Evolutionary conservation across 2,797 vertebrate species (phyloP), one percentile per base, ranked within the genome.

Genomic region (Spondyliosoma cantharus): DNA sequence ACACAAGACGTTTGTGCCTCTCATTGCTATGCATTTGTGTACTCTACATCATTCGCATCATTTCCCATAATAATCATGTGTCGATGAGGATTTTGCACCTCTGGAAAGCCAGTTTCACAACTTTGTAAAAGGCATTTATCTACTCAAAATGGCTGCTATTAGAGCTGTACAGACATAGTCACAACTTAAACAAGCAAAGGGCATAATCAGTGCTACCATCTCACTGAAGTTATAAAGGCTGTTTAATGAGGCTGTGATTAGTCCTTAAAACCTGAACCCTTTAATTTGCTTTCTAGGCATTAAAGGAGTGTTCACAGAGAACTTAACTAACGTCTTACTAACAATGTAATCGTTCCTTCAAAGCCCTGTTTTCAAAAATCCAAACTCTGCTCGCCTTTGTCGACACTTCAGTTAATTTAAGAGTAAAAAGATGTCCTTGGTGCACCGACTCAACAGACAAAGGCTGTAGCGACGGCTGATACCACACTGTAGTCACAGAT

Each of bases 341-440:
- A 71, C 61, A 25, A 76, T 63, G 19, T 3, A 16, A 27, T 76
- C 54, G 60, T 25, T 65, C 43, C 29, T 73, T 68, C n/a, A 29
- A 3, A 9, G 13, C 8, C 3, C 54, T 32, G 20, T 75, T 81
- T 64, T 37, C 7, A 27, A 84, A 72, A 63, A 25, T 58, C 22
- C 79, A 29, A 80, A 49, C 19, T 9, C 54, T 25, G 4, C 59
- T 17, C 61, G 54, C 6, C 65, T 83, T 86, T 81, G 56, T 86
- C 42, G 52, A 64, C 20, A 71, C 77, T 59, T 80, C 68, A 68
- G 27, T 74, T 45, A 58, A 68, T 78, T 69, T 69, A 25, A 37
- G 22, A 46, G 59, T 76, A 50, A 74, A 79, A 74, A 77, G 20
- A 71, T 25, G 74, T 76, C 78, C 71, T 74, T 82, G 71, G 66